phyloP scores from a whole-genome alignment of 35 echinoderm and acorn worm genomes.

The Lytechinus pictus region DNA sequence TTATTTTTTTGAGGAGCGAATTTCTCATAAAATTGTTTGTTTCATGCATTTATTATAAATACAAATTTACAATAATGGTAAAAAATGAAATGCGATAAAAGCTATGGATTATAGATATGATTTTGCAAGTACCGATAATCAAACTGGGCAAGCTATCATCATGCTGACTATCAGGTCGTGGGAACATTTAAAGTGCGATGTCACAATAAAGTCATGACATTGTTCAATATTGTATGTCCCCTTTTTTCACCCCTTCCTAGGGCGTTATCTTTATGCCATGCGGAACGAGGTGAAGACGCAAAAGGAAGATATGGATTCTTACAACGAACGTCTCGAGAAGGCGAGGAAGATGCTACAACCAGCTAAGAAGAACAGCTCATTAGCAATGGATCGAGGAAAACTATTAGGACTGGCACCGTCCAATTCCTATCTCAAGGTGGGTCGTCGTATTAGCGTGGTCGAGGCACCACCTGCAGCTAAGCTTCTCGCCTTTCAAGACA shows the following conservation, averaged over 20 bases:
- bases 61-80: too few relatives aligned
- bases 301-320: conserved; percentile 76
- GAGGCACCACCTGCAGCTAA: background rate
- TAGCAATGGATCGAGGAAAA: conserved; percentile 66
- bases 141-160: background rate
- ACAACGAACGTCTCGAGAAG: conserved; percentile 66
- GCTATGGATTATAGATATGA: background rate
- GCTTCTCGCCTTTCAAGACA: background rate
- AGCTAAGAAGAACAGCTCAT: conserved; percentile 59
- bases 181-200: too few relatives aligned
- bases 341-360: conserved; percentile 64
- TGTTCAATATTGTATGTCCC: too few relatives aligned
- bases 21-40: too few relatives aligned
- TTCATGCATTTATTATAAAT: too few relatives aligned
- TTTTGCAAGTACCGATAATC: background rate
- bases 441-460: conserved; percentile 61
- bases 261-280: conserved; percentile 77
- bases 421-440: conserved; percentile 63
- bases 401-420: conserved; percentile 61
- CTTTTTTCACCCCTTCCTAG: background rate
- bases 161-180: background rate
- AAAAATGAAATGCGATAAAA: background rate
- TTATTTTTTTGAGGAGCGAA: too few relatives aligned
- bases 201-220: too few relatives aligned
- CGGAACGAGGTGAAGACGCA: conserved; percentile 69